Conservation (phyloP, 2,797 vertebrate species). For the Champsocephalus gunnari region DNA sequence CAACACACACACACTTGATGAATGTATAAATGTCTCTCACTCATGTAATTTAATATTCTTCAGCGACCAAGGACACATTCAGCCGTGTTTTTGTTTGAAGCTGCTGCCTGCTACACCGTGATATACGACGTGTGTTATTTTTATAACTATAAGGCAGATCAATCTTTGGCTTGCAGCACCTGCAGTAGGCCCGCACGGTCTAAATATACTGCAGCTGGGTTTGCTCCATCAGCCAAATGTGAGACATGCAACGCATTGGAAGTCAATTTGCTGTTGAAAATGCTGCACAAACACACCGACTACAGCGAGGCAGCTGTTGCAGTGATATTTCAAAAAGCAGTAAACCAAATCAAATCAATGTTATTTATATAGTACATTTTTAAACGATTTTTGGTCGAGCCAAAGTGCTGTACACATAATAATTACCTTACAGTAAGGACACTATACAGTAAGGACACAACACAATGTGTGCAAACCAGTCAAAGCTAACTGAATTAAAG, state of each 20-base stretch:
- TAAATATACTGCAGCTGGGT: slow-evolving; percentile 65
- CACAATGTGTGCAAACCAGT: slow-evolving; percentile 37
- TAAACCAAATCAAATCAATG: slow-evolving; percentile 26
- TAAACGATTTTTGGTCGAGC: no score
- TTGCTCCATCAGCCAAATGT: slow-evolving; percentile 50
- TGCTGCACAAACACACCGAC: not conserved
- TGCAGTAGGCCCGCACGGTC: slow-evolving; percentile 38
- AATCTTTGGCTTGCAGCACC: slow-evolving; percentile 60
- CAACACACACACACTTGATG: slow-evolving; percentile 40
- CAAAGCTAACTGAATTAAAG: slow-evolving; percentile 57
- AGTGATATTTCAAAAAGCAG: slow-evolving; percentile 29
- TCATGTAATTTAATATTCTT: slow-evolving; percentile 43
- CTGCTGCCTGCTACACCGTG: slow-evolving; percentile 33
- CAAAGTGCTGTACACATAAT: no score
- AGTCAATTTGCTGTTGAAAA: slow-evolving; percentile 51
- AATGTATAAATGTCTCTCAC: slow-evolving; percentile 33
- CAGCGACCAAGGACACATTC: slow-evolving; percentile 13
- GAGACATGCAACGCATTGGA: slow-evolving; percentile 16
- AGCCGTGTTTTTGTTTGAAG: slow-evolving; percentile 21
- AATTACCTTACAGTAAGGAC: no score
- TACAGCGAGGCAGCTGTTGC: slow-evolving; percentile 3
- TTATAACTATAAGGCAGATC: slow-evolving; percentile 55
- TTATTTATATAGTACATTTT: no score
- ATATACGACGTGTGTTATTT: slow-evolving; percentile 56
- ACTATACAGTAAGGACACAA: no score